Evolutionary conservation across 2,113 vertebrate species (phyloP).

Genomic region (Piliocolobus tephrosceles): DNA sequence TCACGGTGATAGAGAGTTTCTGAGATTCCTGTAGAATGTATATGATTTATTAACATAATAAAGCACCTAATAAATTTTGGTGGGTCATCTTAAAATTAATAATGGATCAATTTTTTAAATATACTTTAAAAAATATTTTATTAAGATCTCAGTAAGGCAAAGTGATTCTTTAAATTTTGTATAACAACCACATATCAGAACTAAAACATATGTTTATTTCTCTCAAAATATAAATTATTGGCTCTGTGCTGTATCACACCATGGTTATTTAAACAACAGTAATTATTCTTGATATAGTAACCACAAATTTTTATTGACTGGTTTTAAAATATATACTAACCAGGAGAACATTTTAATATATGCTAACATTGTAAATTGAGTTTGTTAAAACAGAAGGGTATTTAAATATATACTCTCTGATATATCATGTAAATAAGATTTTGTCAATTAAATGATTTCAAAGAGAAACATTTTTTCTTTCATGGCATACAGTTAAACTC

Average conservation of each 20-base stretch:
- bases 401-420: background rate
- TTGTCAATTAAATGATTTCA: background rate
- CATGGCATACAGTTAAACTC: background rate
- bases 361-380: background rate
- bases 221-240: background rate
- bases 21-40: background rate
- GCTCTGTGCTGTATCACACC: background rate
- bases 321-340: background rate
- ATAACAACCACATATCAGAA: background rate
- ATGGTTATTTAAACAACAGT: background rate
- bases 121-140: background rate
- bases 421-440: background rate
- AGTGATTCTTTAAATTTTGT: background rate
- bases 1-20: background rate
- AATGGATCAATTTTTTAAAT: background rate
- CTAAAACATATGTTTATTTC: background rate
- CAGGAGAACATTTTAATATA: background rate
- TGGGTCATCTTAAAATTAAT: background rate
- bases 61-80: background rate
- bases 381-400: background rate
- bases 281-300: background rate
- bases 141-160: background rate
- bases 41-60: background rate
- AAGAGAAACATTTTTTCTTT: background rate
- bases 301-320: background rate